Percentiles rank a stretch among this genome's conserved stretches.
Evolutionary conservation across 2,113 vertebrate genomes (phyloP).

Genomic region (Rhinoderma darwinii): DNA sequence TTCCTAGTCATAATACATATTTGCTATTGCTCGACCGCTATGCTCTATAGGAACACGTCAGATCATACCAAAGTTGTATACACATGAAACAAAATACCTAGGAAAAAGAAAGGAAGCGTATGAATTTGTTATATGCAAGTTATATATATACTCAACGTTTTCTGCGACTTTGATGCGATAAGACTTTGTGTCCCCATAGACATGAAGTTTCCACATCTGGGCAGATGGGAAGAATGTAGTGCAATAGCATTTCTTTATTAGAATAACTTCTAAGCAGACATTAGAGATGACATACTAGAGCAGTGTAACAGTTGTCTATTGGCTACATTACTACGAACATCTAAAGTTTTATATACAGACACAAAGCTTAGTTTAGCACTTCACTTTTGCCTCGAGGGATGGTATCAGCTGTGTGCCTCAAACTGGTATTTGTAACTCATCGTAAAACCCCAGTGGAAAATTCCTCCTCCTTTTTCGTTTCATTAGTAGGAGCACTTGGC

Average conservation of each 20-base stretch:
- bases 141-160: too few species aligned
- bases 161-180: too few species aligned
- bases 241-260: background rate
- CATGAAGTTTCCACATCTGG: too few species aligned
- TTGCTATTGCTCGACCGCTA: too few species aligned
- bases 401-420: background rate
- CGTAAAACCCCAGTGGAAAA: conserved; percentile 40
- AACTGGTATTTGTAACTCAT: conserved; percentile 29
- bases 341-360: background rate
- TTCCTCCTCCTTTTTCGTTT: background rate
- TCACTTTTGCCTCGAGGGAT: conserved; percentile 8
- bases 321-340: background rate
- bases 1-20: too few species aligned
- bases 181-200: too few species aligned
- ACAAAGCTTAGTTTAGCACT: background rate
- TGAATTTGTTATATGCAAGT: too few species aligned
- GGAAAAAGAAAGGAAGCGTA: too few species aligned
- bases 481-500: background rate
- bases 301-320: background rate
- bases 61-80: too few species aligned
- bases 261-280: background rate
- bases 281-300: background rate
- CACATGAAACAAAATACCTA: too few species aligned
- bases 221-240: too few species aligned
- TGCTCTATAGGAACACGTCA: too few species aligned